Conservation (phyloP, 30 jellyfish, hydroid and myxozoan genomes). For the Catostylus mosaicus region DNA sequence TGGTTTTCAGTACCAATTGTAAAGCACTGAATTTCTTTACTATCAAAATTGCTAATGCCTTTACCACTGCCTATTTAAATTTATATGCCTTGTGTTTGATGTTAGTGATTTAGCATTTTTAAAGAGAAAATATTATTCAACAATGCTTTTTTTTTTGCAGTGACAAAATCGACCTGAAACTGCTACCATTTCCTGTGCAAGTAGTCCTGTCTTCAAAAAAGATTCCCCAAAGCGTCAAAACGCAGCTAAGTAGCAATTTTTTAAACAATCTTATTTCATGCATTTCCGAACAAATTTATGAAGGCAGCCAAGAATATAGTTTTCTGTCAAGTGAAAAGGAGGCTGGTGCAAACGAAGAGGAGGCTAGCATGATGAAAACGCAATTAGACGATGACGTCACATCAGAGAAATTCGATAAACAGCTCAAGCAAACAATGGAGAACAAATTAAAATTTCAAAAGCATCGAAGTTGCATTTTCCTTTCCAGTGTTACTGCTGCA, state of each 20-base stretch:
- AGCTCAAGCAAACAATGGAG: constrained; percentile 75
- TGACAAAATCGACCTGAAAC: constrained; percentile 1
- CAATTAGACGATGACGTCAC: constrained; percentile 15
- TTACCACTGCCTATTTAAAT: no score
- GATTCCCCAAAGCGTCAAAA: not conserved
- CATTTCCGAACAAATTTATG: constrained; percentile 22
- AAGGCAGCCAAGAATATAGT: constrained; percentile 27
- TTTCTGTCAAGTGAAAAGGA: constrained; percentile 24
- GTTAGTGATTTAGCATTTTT: no score
- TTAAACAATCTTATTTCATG: constrained; percentile 40
- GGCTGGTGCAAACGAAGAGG: constrained; percentile 1
- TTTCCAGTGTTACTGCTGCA: constrained; percentile 97
- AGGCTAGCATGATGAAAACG: not conserved
- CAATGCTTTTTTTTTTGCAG: constrained; percentile 19
- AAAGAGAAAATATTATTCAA: no score
- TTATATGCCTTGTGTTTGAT: no score
- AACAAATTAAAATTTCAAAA: constrained; percentile 72
- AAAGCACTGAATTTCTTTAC: no score
- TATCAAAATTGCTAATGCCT: no score
- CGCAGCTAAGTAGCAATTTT: constrained; percentile 27
- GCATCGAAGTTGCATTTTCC: constrained; percentile 59
- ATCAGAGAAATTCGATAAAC: constrained; percentile 58
- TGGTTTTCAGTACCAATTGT: no score
- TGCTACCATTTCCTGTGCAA: constrained; percentile 53
- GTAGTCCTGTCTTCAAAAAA: constrained; percentile 36